These are phyloP conservation scores for Clamator glandarius DNA, from an alignment of 2,797 vertebrate genomes.

Conservation along the genomic window DNA sequence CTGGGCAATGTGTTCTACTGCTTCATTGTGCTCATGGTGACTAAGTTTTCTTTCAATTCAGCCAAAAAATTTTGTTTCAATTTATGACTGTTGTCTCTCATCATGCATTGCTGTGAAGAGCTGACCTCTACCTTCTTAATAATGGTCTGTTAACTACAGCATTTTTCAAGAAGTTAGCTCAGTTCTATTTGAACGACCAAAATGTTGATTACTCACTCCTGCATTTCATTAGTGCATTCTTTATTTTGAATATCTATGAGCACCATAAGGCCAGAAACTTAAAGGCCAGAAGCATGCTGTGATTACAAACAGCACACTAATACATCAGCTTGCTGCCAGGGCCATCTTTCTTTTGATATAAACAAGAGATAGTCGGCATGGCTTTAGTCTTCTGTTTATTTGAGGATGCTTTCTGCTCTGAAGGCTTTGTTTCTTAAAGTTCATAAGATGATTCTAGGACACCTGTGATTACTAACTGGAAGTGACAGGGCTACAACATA, in stretches of 20 bases:
- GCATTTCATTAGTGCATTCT: not conserved
- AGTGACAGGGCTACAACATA: not conserved
- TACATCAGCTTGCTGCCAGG: not conserved
- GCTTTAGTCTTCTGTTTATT: conserved; percentile 8
- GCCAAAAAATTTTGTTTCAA: not conserved
- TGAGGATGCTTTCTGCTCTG: not conserved
- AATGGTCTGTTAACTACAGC: not conserved
- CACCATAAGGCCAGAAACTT: not conserved
- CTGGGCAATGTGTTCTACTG: not conserved
- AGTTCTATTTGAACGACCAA: not conserved
- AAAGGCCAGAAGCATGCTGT: not conserved
- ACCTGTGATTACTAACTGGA: not conserved
- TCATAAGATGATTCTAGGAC: not conserved
- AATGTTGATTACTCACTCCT: not conserved
- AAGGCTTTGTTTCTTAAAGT: not conserved
- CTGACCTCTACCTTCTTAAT: not conserved
- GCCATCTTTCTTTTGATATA: not conserved
- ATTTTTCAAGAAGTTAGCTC: not conserved
- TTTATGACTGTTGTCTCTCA: not conserved
- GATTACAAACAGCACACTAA: conserved; percentile 6
- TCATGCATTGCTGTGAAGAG: not conserved
- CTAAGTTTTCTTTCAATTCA: not conserved
- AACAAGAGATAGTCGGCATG: not conserved
- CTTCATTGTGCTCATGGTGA: not conserved
- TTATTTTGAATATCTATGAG: not conserved